These are phyloP conservation scores for Quadriops clusia DNA, from an alignment of 2,888 invertebrate species.

Conservation along the genomic window DNA sequence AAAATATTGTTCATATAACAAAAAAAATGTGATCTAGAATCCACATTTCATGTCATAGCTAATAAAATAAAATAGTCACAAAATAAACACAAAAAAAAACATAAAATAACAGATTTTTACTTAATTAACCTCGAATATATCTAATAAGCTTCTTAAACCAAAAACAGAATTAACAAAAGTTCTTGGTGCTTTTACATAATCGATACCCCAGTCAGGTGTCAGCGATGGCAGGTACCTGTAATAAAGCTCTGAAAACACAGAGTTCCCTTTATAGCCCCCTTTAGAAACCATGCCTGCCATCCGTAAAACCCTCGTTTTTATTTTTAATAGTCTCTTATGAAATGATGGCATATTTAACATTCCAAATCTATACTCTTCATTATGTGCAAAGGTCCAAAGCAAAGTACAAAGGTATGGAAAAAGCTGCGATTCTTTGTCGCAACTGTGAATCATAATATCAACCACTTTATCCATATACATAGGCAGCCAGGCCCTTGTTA, in stretches of 20 bases:
- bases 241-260: slow-evolving; percentile 19
- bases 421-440: slow-evolving; percentile 51
- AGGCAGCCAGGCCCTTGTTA: slow-evolving; percentile 48
- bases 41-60: too few species aligned
- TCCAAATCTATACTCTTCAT: slow-evolving; percentile 37
- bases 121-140: too few species aligned
- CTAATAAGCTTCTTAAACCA: slow-evolving; percentile 21
- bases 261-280: slow-evolving; percentile 15
- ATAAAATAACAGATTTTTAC: too few species aligned
- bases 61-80: too few species aligned
- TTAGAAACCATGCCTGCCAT: slow-evolving; percentile 29
- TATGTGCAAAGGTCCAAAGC: slow-evolving; percentile 53
- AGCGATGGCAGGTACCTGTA: slow-evolving; percentile 22
- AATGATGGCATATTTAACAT: slow-evolving; percentile 25
- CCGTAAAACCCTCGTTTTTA: slow-evolving; percentile 23
- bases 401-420: slow-evolving; percentile 55
- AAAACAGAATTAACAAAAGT: slow-evolving; percentile 29
- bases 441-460: slow-evolving; percentile 53
- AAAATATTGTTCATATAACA: too few species aligned
- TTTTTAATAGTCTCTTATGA: slow-evolving; percentile 23
- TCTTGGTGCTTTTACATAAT: slow-evolving; percentile 25
- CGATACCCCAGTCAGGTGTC: slow-evolving; percentile 32
- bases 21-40: too few species aligned
- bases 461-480: slow-evolving; percentile 48
- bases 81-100: too few species aligned